Percentiles rank a stretch among this genome's conserved stretches.
Conservation (phyloP, 2,888 invertebrate genomes). For the Diaperis boleti region DNA sequence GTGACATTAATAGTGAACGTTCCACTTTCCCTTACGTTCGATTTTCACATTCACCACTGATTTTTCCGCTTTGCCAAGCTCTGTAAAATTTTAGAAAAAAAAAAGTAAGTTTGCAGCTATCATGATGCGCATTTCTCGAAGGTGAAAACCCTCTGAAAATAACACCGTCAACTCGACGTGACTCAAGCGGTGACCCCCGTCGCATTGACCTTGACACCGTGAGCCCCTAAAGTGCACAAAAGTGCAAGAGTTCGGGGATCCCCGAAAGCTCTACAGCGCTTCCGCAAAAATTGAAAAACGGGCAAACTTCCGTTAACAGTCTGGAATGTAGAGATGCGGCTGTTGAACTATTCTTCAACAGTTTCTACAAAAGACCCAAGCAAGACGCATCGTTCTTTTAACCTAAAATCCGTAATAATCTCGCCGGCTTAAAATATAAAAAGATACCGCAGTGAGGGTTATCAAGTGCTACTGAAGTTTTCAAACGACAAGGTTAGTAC, state of each 20-base stretch:
- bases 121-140: background rate
- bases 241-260: background rate
- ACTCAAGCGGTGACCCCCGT: constrained; percentile 5
- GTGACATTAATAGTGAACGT: no score
- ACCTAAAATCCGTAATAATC: constrained; percentile 30
- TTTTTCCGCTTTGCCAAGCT: no score
- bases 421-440: constrained; percentile 11
- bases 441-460: constrained; percentile 22
- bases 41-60: background rate
- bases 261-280: no score
- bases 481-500: constrained; percentile 25
- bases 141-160: constrained; percentile 9
- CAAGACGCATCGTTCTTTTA: constrained; percentile 43
- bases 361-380: constrained; percentile 47
- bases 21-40: background rate
- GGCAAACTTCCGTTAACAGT: constrained; percentile 53
- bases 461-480: constrained; percentile 21
- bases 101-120: background rate
- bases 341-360: constrained; percentile 53
- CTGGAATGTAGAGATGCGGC: constrained; percentile 53
- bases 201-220: constrained; percentile 10
- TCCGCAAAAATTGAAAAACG: constrained; percentile 17
- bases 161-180: constrained; percentile 10
- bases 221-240: background rate
- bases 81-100: no score